Conservation (phyloP, 2,888 invertebrate species). For the Ametastegia equiseti region DNA sequence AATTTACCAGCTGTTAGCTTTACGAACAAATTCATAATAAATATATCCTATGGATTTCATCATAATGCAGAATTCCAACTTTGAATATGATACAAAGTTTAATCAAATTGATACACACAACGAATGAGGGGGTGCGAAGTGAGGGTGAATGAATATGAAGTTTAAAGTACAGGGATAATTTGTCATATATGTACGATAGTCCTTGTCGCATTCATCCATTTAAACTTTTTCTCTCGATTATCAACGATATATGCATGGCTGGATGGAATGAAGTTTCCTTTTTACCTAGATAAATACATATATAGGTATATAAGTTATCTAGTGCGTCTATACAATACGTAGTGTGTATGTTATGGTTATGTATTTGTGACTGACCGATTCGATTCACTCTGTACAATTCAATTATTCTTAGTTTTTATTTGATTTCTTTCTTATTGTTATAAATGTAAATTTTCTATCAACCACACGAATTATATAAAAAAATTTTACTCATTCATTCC, state of each 20-base stretch:
- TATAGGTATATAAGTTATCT: background rate
- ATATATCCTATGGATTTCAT: background rate
- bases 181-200: constrained; percentile 4
- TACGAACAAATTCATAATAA: background rate
- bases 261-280: constrained; percentile 16
- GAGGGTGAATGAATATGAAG: background rate
- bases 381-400: constrained; percentile 29
- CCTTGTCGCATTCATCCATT: background rate
- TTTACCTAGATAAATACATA: background rate
- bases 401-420: background rate
- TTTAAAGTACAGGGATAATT: constrained; percentile 10
- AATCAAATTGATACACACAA: background rate
- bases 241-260: constrained; percentile 7
- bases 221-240: background rate
- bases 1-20: background rate
- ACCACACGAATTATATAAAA: background rate
- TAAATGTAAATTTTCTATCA: background rate
- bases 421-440: too few relatives aligned
- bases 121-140: background rate
- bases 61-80: background rate
- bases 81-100: background rate
- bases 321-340: constrained; percentile 14
- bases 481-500: background rate
- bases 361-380: background rate
- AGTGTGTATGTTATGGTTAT: background rate